Base-by-base conservation (phyloP, 2,888 invertebrate species). In the Campopleginae sp. region DNA sequence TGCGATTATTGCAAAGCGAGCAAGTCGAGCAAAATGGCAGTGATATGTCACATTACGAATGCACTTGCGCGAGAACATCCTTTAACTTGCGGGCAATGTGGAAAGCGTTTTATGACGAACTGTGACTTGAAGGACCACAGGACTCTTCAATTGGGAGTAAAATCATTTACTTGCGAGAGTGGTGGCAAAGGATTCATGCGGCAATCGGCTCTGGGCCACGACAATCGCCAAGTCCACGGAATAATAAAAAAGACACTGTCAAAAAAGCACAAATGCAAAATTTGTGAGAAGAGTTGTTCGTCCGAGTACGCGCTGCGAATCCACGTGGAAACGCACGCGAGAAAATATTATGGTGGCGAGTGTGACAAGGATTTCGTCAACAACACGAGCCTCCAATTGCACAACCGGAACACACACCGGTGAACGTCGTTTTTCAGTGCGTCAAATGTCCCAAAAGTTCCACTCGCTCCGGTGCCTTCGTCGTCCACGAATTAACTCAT, bases 361-460 rank as follows among this genome's bases (percentile, higher is more conserved):
- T 81, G 81, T 38, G 68, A 76, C 61, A 81, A 81, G 27, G 33
- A 79, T 19, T 84, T 83, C n/a, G 76, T 51, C 0, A 81, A 68
- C 27, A 61, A 61, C 8, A 66, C 33, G 91, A 65, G 92, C 91
- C 79, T 93, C 0, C 92, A 91, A 72, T 92, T 93, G 0, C 93
- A 93, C 66, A 89, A 93, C 5, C 87, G 93, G 2, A 93, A 91
- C n/a, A 10, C 93, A 93, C 75, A 93, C 93, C 0, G 93, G 93
- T 4, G 93, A 92, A 71, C 75, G 91, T 14, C 93, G 93, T 0
- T 93, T 93, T 92, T 75, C 90, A 92, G 27, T 93, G 93, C 65
- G 89, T 90, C 0, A 90, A 92, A 75, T 93, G 93, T 81, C 89
- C 91, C 33, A 93, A 93, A 86, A 85, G 91, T 2, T 93, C 93